phyloP scores from a whole-genome alignment of 2,113 vertebrate genomes.

The Axis porcinus region DNA sequence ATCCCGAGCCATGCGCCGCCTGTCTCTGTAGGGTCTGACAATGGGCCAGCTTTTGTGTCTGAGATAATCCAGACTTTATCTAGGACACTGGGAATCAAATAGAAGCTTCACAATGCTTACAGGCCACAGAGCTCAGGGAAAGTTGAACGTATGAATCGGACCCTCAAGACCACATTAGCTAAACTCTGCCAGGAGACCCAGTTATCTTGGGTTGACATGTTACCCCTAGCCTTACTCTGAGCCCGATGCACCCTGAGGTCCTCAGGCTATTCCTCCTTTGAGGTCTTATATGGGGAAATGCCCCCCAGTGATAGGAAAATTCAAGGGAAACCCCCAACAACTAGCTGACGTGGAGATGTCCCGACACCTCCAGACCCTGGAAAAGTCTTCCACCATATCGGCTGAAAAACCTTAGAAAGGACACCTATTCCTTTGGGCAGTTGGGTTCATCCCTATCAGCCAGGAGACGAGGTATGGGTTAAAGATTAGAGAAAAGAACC shows the following conservation, averaged over 20 bases:
- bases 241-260: background rate
- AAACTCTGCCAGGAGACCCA: background rate
- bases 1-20: accelerated
- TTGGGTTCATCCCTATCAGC: background rate
- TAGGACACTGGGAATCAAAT: background rate
- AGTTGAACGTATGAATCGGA: background rate
- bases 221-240: background rate
- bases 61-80: background rate
- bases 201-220: background rate
- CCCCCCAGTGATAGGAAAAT: background rate
- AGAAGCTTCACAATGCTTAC: background rate
- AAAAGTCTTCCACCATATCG: background rate
- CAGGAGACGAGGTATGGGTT: background rate
- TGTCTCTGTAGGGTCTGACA: background rate
- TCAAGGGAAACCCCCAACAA: background rate
- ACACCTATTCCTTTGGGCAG: background rate
- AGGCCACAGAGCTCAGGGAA: background rate
- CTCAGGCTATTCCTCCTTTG: background rate
- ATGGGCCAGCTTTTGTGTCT: background rate
- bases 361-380: background rate
- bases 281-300: background rate
- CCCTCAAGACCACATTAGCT: background rate
- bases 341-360: background rate
- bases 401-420: background rate
- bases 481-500: background rate